Percentiles rank a stretch among this genome's conserved stretches.
phyloP scores from a whole-genome alignment of 2,113 vertebrate species.

The Spilogale gracilis region DNA sequence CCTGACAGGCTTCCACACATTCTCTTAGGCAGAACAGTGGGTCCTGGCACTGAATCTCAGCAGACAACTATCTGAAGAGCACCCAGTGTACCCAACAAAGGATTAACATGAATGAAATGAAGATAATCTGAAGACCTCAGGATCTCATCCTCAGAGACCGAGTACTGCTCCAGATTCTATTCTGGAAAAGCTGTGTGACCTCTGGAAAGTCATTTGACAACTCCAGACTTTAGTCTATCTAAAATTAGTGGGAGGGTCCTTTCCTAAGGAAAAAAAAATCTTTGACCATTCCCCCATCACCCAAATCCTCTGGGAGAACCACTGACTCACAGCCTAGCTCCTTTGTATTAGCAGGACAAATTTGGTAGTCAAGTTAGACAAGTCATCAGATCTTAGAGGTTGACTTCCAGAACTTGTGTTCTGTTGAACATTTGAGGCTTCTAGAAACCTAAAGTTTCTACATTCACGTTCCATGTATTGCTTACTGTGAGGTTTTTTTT shows the following conservation, averaged over 20 bases:
- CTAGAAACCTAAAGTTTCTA: no score
- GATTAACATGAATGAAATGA: background rate
- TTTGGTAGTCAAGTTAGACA: background rate
- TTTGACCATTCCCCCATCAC: background rate
- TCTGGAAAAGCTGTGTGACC: background rate
- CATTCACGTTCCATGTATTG: background rate
- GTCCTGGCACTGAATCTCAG: background rate
- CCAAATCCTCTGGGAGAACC: background rate
- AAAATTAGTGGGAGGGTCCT: background rate
- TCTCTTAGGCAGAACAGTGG: background rate
- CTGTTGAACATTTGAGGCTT: background rate
- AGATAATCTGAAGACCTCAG: background rate
- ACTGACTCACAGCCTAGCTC: background rate
- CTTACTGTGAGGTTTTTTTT: background rate
- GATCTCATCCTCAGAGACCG: background rate
- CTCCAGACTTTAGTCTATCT: background rate
- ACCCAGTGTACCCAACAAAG: background rate
- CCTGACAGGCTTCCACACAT: no score
- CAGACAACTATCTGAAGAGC: background rate
- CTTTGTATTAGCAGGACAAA: background rate
- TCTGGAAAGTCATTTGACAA: background rate
- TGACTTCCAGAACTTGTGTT: accelerated
- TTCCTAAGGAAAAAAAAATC: background rate
- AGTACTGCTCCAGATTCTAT: background rate
- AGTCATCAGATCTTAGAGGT: background rate